Evolutionary conservation across 2,797 vertebrate genomes (phyloP), one percentile per base, ranked within the genome.

Genomic region (Cyprinodon diabolis): DNA sequence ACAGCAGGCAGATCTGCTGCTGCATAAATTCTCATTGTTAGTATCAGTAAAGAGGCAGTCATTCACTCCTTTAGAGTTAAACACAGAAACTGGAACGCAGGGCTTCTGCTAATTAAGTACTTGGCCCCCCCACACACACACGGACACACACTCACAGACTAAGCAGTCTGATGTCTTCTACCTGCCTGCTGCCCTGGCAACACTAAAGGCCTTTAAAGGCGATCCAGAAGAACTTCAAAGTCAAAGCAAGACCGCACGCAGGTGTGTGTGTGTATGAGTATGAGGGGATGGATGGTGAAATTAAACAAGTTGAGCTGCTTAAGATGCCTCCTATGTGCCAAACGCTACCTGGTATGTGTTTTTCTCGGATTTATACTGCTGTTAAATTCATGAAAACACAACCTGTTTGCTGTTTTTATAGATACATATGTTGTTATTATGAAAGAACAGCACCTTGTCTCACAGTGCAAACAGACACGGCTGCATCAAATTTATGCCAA

Each of bases 221-320:
- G 77, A 91, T 90, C 89, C 91, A 91, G 87, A 81, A 89, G 86
- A 92, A 92, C 93, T 92, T 94, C 93, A 94, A 94, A 95, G 91
- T 81, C 78, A 79, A 80, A 87, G 86, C 81, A 76, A 87, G 87
- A 86, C 81, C 13, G 81, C 85, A 80, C 56, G n/a, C 84, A 84
- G 74, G 83, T 72, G 43, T 76, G 79, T 75, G 55, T 72, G 69
- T 60, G 74, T 82, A 57, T 68, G 79, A 66, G 69, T 84, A 90
- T 88, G 82, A 83, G 77, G 85, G 84, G 81, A 87, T 76, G 69
- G 78, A 82, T 84, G 77, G 86, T 91, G 77, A 89, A 90, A 93
- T 92, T 89, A 89, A 93, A 91, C 68, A 73, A 87, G 87, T 77
- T 74, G 68, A 90, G 83, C 78, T 82, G 71, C 85, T 88, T 74